Evolutionary conservation across 2,888 invertebrate species (phyloP).

Genomic region (Cosmia pyralina): DNA sequence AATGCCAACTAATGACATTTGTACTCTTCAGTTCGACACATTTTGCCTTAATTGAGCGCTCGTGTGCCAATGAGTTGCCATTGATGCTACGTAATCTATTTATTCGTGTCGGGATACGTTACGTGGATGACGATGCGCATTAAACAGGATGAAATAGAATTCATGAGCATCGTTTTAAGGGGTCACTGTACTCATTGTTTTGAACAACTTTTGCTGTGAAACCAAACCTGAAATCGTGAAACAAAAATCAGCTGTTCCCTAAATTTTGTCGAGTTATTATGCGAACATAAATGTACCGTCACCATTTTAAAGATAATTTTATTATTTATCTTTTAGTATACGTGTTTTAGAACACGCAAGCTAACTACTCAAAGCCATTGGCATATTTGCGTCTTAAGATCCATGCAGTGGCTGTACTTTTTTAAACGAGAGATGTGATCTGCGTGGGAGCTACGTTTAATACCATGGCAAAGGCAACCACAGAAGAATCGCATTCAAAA

Average conservation of each 20-base stretch:
- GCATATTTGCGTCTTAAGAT: background rate
- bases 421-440: background rate
- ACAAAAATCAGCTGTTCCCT: no score
- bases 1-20: conserved; percentile 50
- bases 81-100: conserved; percentile 45
- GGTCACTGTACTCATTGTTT: no score
- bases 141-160: background rate
- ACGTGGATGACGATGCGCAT: background rate
- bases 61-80: conserved; percentile 37
- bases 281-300: no score
- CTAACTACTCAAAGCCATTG: no score
- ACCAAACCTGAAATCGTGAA: no score
- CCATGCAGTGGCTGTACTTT: background rate
- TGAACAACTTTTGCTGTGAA: no score
- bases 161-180: no score
- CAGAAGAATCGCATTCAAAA: background rate
- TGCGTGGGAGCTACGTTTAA: background rate
- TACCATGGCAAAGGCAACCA: background rate
- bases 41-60: conserved; percentile 43
- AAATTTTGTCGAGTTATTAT: no score
- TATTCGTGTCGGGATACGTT: conserved; percentile 10
- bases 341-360: no score
- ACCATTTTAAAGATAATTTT: no score
- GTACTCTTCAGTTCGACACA: conserved; percentile 48
- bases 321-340: no score